Evolutionary conservation across 2,113 vertebrate species (phyloP).

Genomic region (Leuciscus idus): DNA sequence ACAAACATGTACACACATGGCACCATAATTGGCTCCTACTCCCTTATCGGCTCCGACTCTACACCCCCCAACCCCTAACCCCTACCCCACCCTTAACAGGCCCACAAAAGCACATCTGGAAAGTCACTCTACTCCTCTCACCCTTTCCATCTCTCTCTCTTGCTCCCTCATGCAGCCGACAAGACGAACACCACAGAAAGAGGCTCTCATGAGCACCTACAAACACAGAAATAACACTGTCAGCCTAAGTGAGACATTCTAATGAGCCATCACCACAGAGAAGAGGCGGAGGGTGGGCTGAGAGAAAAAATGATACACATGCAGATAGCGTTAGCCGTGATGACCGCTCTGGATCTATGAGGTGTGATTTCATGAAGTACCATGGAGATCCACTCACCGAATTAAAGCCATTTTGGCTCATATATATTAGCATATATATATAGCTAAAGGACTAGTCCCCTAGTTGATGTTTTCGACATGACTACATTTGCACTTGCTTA

Average conservation of each 20-base stretch:
- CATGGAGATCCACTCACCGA: not conserved
- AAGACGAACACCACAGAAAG: constrained; percentile 65
- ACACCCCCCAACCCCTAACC: constrained; percentile 64
- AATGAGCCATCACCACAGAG: constrained; percentile 62
- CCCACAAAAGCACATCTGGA: constrained; percentile 82
- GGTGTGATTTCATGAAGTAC: constrained; percentile 13
- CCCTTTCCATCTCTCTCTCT: constrained; percentile 37
- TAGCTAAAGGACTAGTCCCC: not conserved
- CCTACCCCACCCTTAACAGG: constrained; percentile 73
- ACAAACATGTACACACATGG: constrained; percentile 60
- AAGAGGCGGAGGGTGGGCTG: not conserved
- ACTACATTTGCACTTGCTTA: not conserved
- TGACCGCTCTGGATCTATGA: constrained; percentile 6
- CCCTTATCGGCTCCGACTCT: constrained; percentile 63
- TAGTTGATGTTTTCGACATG: not conserved
- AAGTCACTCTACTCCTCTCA: constrained; percentile 67
- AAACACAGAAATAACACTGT: constrained; percentile 75
- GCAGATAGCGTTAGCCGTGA: constrained; percentile 39
- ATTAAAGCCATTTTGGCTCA: constrained; percentile 59
- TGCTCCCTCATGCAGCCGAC: constrained; percentile 49
- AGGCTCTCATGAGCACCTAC: constrained; percentile 72
- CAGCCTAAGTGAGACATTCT: constrained; percentile 74
- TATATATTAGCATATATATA: not conserved
- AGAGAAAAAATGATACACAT: not conserved
- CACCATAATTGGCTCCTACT: constrained; percentile 39